A percentile compares a stretch with the other conserved stretches of the same genome.
Evolutionary conservation across 2,797 vertebrate genomes (phyloP).

Genomic region (Dicrostonyx torquatus): DNA sequence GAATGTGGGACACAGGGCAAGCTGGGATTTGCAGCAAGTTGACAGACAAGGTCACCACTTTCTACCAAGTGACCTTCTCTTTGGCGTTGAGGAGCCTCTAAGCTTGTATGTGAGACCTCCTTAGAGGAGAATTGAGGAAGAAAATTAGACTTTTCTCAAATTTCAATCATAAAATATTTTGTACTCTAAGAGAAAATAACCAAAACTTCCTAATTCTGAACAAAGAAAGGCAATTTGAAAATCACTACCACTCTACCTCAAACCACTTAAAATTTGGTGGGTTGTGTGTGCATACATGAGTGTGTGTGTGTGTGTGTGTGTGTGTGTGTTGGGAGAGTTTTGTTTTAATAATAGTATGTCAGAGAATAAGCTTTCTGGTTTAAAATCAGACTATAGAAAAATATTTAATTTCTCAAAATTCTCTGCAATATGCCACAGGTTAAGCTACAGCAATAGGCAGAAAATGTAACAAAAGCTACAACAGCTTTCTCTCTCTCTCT

Average conservation of each 20-base stretch:
- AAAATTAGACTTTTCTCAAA: constrained; percentile 6
- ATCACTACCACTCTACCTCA: not conserved
- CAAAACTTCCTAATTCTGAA: not conserved
- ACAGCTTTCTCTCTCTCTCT: not conserved
- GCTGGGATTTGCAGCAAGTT: not conserved
- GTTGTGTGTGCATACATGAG: not conserved
- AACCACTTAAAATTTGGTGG: not conserved
- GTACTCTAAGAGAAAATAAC: not conserved
- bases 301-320: not conserved
- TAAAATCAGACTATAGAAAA: not conserved
- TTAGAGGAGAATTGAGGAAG: not conserved
- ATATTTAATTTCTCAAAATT: not conserved
- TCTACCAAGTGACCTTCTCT: not conserved
- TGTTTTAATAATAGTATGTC: not conserved
- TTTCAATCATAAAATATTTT: not conserved
- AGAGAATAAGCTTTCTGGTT: not conserved
- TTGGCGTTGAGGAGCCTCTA: not conserved
- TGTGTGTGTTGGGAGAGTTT: not conserved
- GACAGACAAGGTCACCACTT: not conserved
- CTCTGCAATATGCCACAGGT: not conserved
- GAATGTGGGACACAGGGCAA: not conserved
- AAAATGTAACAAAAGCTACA: not conserved
- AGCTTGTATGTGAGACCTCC: not conserved
- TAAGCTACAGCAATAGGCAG: not conserved
- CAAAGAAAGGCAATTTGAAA: not conserved